Base-by-base conservation (phyloP, 2,113 vertebrate species). In the Ploceus nigricollis region DNA sequence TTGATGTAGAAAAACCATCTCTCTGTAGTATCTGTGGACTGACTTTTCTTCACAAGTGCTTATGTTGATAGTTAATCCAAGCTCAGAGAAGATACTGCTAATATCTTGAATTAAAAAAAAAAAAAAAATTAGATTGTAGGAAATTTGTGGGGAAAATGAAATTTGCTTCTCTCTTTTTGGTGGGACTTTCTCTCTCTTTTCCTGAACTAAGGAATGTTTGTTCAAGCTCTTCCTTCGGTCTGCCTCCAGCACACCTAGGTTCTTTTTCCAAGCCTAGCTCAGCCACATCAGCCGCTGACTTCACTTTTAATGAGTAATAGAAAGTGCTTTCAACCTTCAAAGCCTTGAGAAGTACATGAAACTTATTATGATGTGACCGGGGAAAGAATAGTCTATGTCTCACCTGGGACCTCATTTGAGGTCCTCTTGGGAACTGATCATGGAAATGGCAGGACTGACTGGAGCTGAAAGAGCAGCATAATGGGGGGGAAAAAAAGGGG, bases 1-100 rank as follows among this genome's bases (percentile, higher is more conserved):
- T 96, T 96, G 96, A 95, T 80, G 92, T 79, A 95, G 95, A 97
- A 97, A 97, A 96, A 72, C 84, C 90, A 77, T 90, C 79, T 83
- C 95, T 97, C 95, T 94, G 77, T 95, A 85, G 48, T 90, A 64
- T 64, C 86, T 1, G 0, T 88, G 73, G 79, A 61, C 93, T 91
- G 87, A 88, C 69, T 94, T 92, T 95, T 92, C 71, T 93, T 93
- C 69, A 72, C 85, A 94, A 94, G 84, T 94, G 89, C 93, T 87
- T 79, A 50, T 89, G 79, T 65, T 87, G 90, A 72, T 90, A 90
- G 79, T 94, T 93, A 89, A 91, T 78, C 76, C 6, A 50, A 87
- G 65, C 73, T 75, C 33, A 80, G 64, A 81, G 51, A 47, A 85
- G 54, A 45, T 45, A 48, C 31, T 90, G 44, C 42, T 94, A 96